Base-by-base conservation (phyloP, 2,888 invertebrate species). In the Notodonta ziczac region DNA sequence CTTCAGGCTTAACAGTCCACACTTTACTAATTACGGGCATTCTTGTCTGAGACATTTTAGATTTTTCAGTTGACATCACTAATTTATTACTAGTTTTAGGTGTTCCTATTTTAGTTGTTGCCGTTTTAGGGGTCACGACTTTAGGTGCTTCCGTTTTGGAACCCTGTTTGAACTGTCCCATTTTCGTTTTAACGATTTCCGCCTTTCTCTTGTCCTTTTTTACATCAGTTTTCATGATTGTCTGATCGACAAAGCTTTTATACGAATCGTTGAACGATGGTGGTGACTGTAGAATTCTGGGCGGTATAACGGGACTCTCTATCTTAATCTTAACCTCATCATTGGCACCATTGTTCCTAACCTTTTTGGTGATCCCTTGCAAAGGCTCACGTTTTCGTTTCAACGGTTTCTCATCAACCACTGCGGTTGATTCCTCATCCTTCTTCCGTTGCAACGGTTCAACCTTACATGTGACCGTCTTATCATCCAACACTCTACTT, bases 201-300 rank as follows among this genome's bases (percentile, higher is more conserved):
- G 67, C 76, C 64, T 83, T 85, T 54, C 75, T 81, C 57, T 72
- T 77, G 0, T 52, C 48, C 4, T 48, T 46, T n/a, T 59, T 59
- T 1, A 53, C 61, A 0, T 60, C 59, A n/a, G 61, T 58, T 59
- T 60, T 65, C 8, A 63, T 69, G 35, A 82, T 78, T 39, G 78
- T 84, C 39, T 77, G 81, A 8, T 77, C 82, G 0, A 90, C 81
- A 46, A 90, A 91, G 14, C 88, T 78, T 65, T 84, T 88, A 58
- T 88, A 91, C 0, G 88, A 74, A 60, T 91, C 90, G 6, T 85
- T 86, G 67, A 90, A 91, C 0, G 86, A 82, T 0, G 86, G 70
- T 0, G 85, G 82, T 0, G 81, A 83, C 10, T 77, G 71, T 4
- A 59, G 57, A 0, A 67, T 32, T 0, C 67, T 13, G 5, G 57